Conservation (phyloP, 2,888 invertebrate species). For the Cephonodes hylas region DNA sequence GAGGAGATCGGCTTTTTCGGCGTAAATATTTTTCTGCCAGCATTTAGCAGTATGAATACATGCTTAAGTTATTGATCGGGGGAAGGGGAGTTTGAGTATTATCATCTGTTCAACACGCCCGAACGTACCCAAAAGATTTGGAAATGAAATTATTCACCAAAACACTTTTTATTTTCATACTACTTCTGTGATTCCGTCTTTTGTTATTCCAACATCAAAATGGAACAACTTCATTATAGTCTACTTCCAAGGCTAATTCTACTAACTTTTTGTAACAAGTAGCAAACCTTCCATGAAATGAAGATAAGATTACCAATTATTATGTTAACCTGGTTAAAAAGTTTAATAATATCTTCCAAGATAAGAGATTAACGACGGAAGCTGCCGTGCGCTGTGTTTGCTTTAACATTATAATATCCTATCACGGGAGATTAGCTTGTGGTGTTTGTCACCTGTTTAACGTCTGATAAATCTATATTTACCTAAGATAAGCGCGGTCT, state of each 20-base stretch:
- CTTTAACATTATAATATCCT: slow-evolving; percentile 59
- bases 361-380: slow-evolving; percentile 74
- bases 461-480: slow-evolving; percentile 71
- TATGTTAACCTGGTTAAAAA: slow-evolving; percentile 48
- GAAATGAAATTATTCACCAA: no score
- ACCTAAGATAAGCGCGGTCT: slow-evolving; percentile 51
- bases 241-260: background rate
- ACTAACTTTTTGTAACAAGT: background rate
- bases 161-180: background rate
- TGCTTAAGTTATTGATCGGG: no score
- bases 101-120: no score
- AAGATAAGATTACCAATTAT: slow-evolving; percentile 43
- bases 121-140: no score
- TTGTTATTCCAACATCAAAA: no score
- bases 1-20: background rate
- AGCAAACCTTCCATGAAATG: background rate
- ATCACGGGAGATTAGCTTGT: slow-evolving; percentile 67
- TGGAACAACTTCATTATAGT: background rate
- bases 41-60: background rate
- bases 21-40: background rate
- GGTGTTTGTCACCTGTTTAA: slow-evolving; percentile 70
- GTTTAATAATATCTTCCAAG: slow-evolving; percentile 42
- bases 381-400: slow-evolving; percentile 70
- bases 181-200: no score
- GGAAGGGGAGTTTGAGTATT: no score